Conservation (phyloP, 2,113 vertebrate genomes). For the Apus apus region DNA sequence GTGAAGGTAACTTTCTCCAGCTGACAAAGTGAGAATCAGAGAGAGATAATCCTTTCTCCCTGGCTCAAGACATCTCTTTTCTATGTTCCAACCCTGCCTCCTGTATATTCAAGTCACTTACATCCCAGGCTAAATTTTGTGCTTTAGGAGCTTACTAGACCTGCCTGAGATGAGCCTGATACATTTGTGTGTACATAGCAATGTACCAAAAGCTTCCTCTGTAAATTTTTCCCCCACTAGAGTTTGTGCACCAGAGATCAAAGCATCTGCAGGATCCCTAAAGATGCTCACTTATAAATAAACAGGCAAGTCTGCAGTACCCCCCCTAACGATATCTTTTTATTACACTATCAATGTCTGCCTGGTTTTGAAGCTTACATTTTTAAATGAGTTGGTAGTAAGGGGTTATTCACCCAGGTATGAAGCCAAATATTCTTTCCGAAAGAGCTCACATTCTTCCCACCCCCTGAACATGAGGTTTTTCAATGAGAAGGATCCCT, state of each 20-base stretch:
- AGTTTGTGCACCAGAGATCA: background rate
- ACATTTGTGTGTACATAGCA: fast-evolving
- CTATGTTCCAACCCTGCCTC: background rate
- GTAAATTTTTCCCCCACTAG: background rate
- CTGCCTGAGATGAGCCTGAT: background rate
- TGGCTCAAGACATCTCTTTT: background rate
- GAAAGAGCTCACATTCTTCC: background rate
- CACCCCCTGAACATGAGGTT: fast-evolving
- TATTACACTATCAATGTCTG: background rate
- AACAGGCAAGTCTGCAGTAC: background rate
- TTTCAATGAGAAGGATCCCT: background rate
- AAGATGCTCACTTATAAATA: background rate
- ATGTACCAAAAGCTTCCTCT: fast-evolving
- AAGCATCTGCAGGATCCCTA: fast-evolving
- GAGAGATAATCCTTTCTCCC: background rate
- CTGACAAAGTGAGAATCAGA: background rate
- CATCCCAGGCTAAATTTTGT: background rate
- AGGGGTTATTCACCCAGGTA: background rate
- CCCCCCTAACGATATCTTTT: background rate
- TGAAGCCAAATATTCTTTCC: background rate
- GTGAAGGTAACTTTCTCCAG: background rate
- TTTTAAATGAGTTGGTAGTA: background rate
- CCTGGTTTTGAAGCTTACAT: background rate
- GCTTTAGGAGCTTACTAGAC: background rate
- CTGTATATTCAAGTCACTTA: background rate